Base-by-base conservation (phyloP, 2,113 vertebrate genomes). In the Leiothrix lutea region DNA sequence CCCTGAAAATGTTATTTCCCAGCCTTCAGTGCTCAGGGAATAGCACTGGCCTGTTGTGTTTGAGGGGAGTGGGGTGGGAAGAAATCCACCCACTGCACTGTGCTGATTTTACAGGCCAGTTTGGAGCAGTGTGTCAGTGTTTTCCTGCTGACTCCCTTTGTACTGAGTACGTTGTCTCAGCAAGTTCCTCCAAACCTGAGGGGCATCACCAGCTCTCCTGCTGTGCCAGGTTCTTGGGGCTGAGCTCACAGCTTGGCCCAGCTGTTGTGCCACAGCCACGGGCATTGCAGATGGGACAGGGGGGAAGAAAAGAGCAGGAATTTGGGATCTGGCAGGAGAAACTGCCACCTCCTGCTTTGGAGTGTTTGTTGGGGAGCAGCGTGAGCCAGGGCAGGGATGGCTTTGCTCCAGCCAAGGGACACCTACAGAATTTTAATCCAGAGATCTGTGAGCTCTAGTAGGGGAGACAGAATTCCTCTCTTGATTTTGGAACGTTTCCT, bases 261-360 rank as follows among this genome's bases (percentile, higher is more conserved):
- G 2, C 40, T 53, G 9, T 22, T 65, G 11, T 66, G 74, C 50
- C 21, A 18, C 28, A 66, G 57, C 42, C 4, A 3, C 3, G 25
- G 70, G 29, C n/a, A 9, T 6, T 29, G 48, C 54, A 62, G 38
- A 6, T 1, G 8, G 50, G 11, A 25, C 8, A 1, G 1, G 21
- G 21, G 54, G 54, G 54, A 36, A 36, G 29, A 12, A 6, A n/a
- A 65, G 28, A 45, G 35, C 14, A 35, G 45, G 25, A 36, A 3
- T 40, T 44, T 5, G 26, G 50, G 50, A n/a, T 21, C 25, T 36
- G 51, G 28, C 25, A 40, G 17, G 54, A 38, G 25, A 13, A 29
- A 4, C 8, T 69, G 54, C 23, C 54, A 9, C 38, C 38, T 69
- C 19, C 35, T 40, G 47, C 48, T 40, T 45, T 64, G 50, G 11